Evolutionary conservation across 2,888 invertebrate genomes (phyloP).

Genomic region (Amorpha juglandis): DNA sequence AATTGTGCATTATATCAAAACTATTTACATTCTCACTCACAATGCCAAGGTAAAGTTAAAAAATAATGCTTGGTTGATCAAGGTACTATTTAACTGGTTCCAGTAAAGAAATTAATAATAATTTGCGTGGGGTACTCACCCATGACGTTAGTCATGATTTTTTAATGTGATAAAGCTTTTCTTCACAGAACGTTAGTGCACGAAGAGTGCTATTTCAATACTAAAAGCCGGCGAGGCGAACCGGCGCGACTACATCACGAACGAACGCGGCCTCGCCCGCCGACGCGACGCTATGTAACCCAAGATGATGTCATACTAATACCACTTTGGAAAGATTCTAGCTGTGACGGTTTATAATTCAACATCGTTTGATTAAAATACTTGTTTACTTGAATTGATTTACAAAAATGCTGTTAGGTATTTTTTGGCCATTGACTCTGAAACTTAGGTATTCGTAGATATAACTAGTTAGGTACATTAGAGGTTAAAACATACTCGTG

Average conservation of each 20-base stretch:
- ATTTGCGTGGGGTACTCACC: slow-evolving; percentile 58
- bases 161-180: slow-evolving; percentile 42
- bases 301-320: slow-evolving; percentile 58
- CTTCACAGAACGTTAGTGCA: slow-evolving; percentile 55
- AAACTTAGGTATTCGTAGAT: neutral
- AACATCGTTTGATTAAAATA: neutral
- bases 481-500: neutral
- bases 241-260: slow-evolving; percentile 39
- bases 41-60: too few species aligned
- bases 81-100: neutral
- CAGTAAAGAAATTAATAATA: neutral
- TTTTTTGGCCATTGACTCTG: neutral
- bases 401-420: neutral
- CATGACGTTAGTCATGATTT: slow-evolving; percentile 74
- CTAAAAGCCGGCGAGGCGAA: slow-evolving; percentile 47
- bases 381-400: neutral
- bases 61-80: too few species aligned
- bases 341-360: slow-evolving; percentile 29
- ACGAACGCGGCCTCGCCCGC: slow-evolving; percentile 45
- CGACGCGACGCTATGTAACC: slow-evolving; percentile 44
- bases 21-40: slow-evolving; percentile 1
- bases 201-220: slow-evolving; percentile 60
- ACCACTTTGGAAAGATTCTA: slow-evolving; percentile 41
- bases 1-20: slow-evolving; percentile 28
- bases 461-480: too few species aligned